A percentile compares a stretch with the other conserved stretches of the same genome.
Evolutionary conservation across 2,113 vertebrate genomes (phyloP).

Genomic region (Ophthalmolycus amberensis): DNA sequence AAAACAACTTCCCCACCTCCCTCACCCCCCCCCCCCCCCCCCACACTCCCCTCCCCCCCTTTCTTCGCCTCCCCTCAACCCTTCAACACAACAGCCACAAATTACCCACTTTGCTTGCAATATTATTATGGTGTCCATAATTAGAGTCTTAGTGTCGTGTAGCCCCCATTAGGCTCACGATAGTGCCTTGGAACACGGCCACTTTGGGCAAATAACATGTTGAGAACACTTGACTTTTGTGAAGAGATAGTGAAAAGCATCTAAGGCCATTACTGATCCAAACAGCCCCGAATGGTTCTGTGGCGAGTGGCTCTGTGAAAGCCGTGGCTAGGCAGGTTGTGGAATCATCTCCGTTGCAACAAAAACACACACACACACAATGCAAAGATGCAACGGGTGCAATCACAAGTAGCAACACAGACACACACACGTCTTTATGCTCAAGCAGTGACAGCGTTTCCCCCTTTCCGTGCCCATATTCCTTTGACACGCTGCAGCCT

Average conservation of each 20-base stretch:
- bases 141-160: conserved; percentile 88
- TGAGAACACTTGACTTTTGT: conserved; percentile 94
- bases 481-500: conserved; percentile 69
- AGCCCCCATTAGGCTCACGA: conserved; percentile 93
- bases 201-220: conserved; percentile 94
- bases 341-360: conserved; percentile 30
- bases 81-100: conserved; percentile 82
- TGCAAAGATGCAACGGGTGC: conserved; percentile 22
- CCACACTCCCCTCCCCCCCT: too few species aligned
- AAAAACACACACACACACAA: conserved; percentile 6
- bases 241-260: conserved; percentile 90
- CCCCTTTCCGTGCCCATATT: conserved; percentile 48
- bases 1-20: conserved; percentile 70
- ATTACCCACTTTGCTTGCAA: conserved; percentile 92
- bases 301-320: conserved; percentile 41
- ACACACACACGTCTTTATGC: conserved; percentile 16
- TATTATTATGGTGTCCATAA: conserved; percentile 93
- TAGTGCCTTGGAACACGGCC: conserved; percentile 91
- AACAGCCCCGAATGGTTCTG: conserved; percentile 63
- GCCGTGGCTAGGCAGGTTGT: conserved; percentile 22
- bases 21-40: conserved; percentile 17
- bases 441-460: conserved; percentile 57
- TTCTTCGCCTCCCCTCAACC: conserved; percentile 70
- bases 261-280: conserved; percentile 78
- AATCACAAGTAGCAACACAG: conserved; percentile 37